Percentiles rank a stretch among this genome's conserved stretches.
Conservation (phyloP, 2,888 invertebrate genomes). For the Scrobipalpa costella region DNA sequence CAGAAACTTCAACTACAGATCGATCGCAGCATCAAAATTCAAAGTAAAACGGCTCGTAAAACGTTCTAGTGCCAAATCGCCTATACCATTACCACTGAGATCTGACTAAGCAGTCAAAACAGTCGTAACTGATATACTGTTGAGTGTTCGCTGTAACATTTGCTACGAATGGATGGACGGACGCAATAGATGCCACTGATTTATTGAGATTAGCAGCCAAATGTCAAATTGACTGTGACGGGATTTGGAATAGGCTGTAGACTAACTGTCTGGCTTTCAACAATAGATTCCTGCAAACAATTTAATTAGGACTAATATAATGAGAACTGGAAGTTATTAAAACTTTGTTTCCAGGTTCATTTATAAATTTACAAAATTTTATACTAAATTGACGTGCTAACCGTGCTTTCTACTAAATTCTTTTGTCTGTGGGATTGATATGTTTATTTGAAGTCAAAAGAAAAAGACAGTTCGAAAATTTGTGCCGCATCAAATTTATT, state of each 20-base stretch:
- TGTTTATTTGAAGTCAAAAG: too few relatives aligned
- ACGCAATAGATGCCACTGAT: constrained; percentile 24
- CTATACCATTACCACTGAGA: neutral
- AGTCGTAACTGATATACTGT: constrained; percentile 5
- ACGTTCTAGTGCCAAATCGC: neutral
- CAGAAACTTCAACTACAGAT: neutral
- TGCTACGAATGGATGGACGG: neutral
- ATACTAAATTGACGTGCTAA: too few relatives aligned
- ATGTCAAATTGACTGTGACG: constrained; percentile 25
- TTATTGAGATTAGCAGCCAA: constrained; percentile 26
- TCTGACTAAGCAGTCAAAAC: constrained; percentile 1
- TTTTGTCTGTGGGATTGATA: too few relatives aligned
- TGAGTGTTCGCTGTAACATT: constrained; percentile 9
- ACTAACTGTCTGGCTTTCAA: constrained; percentile 19
- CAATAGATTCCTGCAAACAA: neutral
- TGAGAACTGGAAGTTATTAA: too few relatives aligned
- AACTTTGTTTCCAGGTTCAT: too few relatives aligned
- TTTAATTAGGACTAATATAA: neutral
- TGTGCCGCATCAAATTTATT: too few relatives aligned
- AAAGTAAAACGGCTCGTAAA: neutral
- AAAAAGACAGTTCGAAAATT: too few relatives aligned
- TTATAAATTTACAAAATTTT: too few relatives aligned
- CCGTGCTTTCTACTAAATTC: too few relatives aligned
- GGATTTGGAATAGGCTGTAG: constrained; percentile 20
- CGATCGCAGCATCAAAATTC: neutral